Base-by-base conservation (phyloP, 2,113 vertebrate species). In the Rattus norvegicus region DNA sequence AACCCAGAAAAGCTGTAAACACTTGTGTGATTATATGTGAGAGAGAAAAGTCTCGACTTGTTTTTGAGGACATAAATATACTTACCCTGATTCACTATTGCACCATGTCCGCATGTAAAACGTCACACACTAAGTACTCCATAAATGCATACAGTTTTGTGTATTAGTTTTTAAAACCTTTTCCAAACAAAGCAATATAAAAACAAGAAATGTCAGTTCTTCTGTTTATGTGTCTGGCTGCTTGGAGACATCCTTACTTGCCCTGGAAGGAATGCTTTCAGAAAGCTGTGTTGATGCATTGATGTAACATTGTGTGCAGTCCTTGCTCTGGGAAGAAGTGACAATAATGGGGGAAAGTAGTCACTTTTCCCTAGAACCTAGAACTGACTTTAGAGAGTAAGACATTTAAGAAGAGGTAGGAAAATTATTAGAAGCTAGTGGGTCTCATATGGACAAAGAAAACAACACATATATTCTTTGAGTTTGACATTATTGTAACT, bases 241-340 rank as follows among this genome's bases (percentile, higher is more conserved):
- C 52, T 85, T 79, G 17, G 39, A 63, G 13, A 14, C 80, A 43
- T 30, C 65, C 77, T 91, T 89, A 79, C n/a, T 93, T 96, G 39
- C n/a, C 52, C 30, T 90, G 14, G 19, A 75, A 96, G 33, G 49
- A 92, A 80, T 86, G 19, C 72, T 61, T 93, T 92, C 26, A 85
- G 39, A 43, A 79, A 17, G 20, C 10, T 96, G 22, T 61, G 22
- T 47, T 92, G 63, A 11, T 52, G 36, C 43, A 61, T 26, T 85
- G 63, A 85, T 67, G 14, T 67, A 92, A 67, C 43, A 70, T 22
- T 67, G 72, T 56, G 61, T 8, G 63, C n/a, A 30, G 4, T 73
- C 7, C 26, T 84, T 79, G 52, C 54, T 93, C 67, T 63, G 19
- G 91, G 26, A 24, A 47, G 56, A 92, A 84, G 26, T 39, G 11